Conservation (phyloP, 2,113 vertebrate genomes). For the Hystrix brachyura region DNA sequence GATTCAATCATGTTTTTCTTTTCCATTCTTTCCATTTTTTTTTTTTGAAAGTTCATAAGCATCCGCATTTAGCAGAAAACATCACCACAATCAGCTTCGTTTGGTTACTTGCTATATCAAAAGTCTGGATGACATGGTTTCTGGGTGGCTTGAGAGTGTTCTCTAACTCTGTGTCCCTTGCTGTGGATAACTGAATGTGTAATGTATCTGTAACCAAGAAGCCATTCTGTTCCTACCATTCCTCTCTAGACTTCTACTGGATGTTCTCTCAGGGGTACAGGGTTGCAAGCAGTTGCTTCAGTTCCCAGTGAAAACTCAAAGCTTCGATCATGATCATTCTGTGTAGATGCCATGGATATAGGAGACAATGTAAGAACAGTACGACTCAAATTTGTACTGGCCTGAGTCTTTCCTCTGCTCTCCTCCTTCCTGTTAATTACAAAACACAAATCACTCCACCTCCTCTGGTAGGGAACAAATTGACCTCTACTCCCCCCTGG, state of each 20-base stretch:
- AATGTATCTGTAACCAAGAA: not conserved
- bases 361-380: not conserved
- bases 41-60: not conserved
- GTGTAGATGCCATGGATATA: not conserved
- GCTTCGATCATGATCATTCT: not conserved
- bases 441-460: slow-evolving; percentile 70
- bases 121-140: slow-evolving; percentile 8
- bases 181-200: not conserved
- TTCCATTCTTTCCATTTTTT: not conserved
- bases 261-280: not conserved
- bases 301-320: slow-evolving; percentile 39
- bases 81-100: not conserved
- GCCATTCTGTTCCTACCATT: not conserved
- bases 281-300: not conserved
- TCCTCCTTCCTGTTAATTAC: slow-evolving; percentile 64
- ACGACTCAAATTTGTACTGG: not conserved
- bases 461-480: slow-evolving; percentile 63
- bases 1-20: not conserved
- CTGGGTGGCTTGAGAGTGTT: not conserved
- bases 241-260: slow-evolving; percentile 50
- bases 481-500: slow-evolving; percentile 77
- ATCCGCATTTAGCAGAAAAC: not conserved
- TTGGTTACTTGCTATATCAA: not conserved
- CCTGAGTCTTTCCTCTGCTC: not conserved
- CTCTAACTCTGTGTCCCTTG: not conserved